Base-by-base conservation (phyloP, 1,140 invertebrate genomes). In the Atta cephalotes region DNA sequence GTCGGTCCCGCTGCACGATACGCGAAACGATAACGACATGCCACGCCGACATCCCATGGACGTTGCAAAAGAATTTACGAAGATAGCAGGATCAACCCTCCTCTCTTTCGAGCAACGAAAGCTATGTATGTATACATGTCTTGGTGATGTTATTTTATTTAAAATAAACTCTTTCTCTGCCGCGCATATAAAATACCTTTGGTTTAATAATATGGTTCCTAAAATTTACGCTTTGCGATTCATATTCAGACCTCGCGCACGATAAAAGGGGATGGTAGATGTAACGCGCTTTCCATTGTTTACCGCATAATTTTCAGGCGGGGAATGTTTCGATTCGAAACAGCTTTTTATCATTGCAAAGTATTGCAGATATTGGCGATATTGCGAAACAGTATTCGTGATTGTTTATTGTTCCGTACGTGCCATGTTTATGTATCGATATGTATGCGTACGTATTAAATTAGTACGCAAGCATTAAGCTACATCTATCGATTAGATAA, bases 401-500 rank as follows among this genome's bases (percentile, higher is more conserved):
- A 56, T 53, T 31, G 63, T 68, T 58, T 81, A 35, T 74, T 18
- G 68, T 58, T 31, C 35, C 12, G 12, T 0, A 2, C 3, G n/a
- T n/a, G 28, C 14, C n/a, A 7, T n/a, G 56, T 39, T 21, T 25
- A 18, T 9, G 6, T 10, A 16, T 72, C 49, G 49, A 16, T 51
- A 16, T 51, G 49, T 51, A 16, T 9, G 6, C 16, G n/a, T 72
- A 12, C 56, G 39, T 35, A 25, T 74, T 28, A 21, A 16, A 58
- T 7, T 39, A 74, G 39, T 76, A 62, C 39, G 56, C 68, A 62
- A 62, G 56, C 49, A 76, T 84, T 76, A 84, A 74, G 39, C 65
- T 60, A 58, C 65, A 31, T 84, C 12, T 76, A 84, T 84, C 71
- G 80, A 84, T 84, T 76, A 84, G 56, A 74, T 76, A 84, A 84